A percentile compares a stretch with the other conserved stretches of the same genome.
Evolutionary conservation across 1,140 invertebrate genomes (phyloP).

Genomic region (Drosophila tropicalis): DNA sequence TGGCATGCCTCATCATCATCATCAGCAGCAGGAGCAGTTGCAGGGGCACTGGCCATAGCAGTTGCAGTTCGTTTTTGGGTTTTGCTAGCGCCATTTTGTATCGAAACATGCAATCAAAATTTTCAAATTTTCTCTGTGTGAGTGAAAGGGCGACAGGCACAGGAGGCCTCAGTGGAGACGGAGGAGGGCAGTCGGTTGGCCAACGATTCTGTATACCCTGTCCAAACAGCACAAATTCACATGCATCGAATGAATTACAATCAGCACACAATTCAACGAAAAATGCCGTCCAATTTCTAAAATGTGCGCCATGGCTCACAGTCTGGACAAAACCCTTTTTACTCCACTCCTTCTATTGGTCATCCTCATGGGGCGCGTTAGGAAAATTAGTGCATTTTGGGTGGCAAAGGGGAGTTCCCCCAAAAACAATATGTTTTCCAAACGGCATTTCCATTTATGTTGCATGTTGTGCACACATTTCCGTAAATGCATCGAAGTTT

Average conservation of each 20-base stretch:
- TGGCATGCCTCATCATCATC: conserved; percentile 78
- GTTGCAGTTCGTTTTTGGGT: conserved; percentile 47
- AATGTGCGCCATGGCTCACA: conserved; percentile 57
- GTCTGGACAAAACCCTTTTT: neutral
- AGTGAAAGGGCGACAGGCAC: conserved; percentile 13
- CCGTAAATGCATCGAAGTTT: conserved; percentile 67
- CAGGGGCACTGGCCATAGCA: conserved; percentile 7
- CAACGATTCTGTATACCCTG: conserved; percentile 44
- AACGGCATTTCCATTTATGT: conserved; percentile 81
- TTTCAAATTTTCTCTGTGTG: conserved; percentile 75
- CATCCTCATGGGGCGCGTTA: conserved; percentile 67
- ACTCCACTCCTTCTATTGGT: neutral
- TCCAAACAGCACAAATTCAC: conserved; percentile 53
- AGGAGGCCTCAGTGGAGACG: neutral
- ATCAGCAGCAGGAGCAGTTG: neutral
- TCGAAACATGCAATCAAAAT: conserved; percentile 82
- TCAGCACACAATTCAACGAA: conserved; percentile 82
- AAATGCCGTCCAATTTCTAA: conserved; percentile 81
- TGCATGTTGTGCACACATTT: conserved; percentile 81
- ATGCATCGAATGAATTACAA: conserved; percentile 78
- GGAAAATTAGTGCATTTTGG: conserved; percentile 75
- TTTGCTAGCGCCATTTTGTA: conserved; percentile 78
- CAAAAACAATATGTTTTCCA: conserved; percentile 81
- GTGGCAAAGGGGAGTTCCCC: neutral
- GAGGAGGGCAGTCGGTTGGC: neutral